A percentile compares a stretch with the other conserved stretches of the same genome.
These are phyloP conservation scores for Phoebastria nigripes DNA, from an alignment of 2,797 vertebrate species.

Conservation along the genomic window DNA sequence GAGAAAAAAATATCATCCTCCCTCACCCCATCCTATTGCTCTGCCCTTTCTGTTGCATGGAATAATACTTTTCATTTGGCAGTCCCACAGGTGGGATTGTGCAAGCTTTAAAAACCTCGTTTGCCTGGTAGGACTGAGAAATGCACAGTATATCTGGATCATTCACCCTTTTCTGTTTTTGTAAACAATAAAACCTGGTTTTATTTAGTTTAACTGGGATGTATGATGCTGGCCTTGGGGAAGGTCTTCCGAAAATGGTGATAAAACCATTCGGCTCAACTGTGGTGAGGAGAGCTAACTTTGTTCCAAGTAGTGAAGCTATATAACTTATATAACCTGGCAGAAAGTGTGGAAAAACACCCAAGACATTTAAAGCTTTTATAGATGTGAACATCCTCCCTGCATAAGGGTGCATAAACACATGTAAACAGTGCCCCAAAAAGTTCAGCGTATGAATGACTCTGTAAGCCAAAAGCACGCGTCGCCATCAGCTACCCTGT, in stretches of 20 bases:
- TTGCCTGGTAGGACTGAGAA: not conserved
- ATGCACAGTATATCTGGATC: not conserved
- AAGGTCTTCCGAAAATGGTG: not conserved
- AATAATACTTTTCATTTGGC: not conserved
- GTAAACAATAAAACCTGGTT: not conserved
- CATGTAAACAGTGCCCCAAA: slow-evolving; percentile 2
- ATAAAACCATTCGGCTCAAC: not conserved
- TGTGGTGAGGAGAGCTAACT: not conserved
- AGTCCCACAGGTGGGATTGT: not conserved
- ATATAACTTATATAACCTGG: not conserved
- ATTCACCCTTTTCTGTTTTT: not conserved
- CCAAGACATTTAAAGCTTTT: not conserved
- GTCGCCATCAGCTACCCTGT: not conserved
- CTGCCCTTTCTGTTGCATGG: not conserved
- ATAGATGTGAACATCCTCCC: not conserved
- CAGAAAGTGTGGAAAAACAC: not conserved
- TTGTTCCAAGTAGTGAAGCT: not conserved
- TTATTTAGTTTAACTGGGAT: not conserved
- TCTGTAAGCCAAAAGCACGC: not conserved
- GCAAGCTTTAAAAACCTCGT: not conserved
- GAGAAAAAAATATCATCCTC: not conserved
- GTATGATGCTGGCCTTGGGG: not conserved
- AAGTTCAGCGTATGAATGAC: slow-evolving; percentile 11
- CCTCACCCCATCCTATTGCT: not conserved
- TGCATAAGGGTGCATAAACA: not conserved